Evolutionary conservation across 2,888 invertebrate species (phyloP), one percentile per base, ranked within the genome.

Genomic region (Heliconius hortense): DNA sequence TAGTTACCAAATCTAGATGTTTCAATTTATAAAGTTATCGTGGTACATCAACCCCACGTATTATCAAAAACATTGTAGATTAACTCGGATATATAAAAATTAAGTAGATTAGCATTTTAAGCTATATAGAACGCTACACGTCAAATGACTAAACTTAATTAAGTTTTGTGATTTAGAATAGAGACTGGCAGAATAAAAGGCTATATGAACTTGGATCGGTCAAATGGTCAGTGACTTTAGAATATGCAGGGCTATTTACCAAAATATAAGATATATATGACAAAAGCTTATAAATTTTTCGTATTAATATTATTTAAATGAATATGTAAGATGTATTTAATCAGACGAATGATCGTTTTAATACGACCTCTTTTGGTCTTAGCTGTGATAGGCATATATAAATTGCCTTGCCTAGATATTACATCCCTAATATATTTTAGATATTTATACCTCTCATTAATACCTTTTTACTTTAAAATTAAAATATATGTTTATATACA

Each of bases 141-240:
- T 0, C n/a, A 59, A 59, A n/a, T 24, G 21, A 15, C 1, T 60
- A 26, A 5, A 24, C 59, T 26, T 26, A 24, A 60, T 64, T 35
- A 64, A 64, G 5, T 11, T 64, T 64, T 35, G n/a, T n/a, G n/a
- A 64, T 11, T 64, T n/a, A n/a, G 8, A 10, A 35, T 24, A 24
- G 26, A 64, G 21, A 64, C 56, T 56, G 56, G n/a, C 56, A 31
- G 31, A 63, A 63, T 63, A 21, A 26, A 31, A 18, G 18, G 62
- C 21, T 63, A 2, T 31, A 24, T 31, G 10, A 21, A 63, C n/a
- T 56, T n/a, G 56, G n/a, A 56, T 28, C 4, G 63, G 10, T 10
- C 18, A 63, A 63, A 31, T 24, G 63, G 63, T 63, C 28, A 63
- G 21, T 63, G 63, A 31, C 63, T 31, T 63, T 63, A 18, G 63